Percentiles rank a stretch among this genome's conserved stretches.
Conservation (phyloP, 2,113 vertebrate species). For the Pseudorhombus dupliciocellatus region DNA sequence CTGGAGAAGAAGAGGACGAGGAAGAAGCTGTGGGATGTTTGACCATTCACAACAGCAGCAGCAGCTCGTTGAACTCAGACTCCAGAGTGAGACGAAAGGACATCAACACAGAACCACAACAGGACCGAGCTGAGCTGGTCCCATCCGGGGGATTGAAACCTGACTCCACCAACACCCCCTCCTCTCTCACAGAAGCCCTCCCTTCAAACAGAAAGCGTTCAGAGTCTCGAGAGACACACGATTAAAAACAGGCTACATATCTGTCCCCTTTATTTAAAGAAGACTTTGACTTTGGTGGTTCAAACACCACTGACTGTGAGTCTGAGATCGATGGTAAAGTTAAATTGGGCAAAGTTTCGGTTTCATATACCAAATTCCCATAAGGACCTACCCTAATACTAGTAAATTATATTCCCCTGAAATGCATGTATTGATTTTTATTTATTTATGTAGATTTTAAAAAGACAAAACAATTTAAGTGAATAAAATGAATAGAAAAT, state of each 20-base stretch:
- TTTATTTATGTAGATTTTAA: too few relatives aligned
- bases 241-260: neutral
- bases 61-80: slow-evolving; percentile 11
- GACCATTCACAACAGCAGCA: slow-evolving; percentile 11
- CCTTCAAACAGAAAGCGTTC: neutral
- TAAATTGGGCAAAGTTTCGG: too few relatives aligned
- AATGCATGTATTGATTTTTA: too few relatives aligned
- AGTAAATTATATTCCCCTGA: too few relatives aligned
- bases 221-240: neutral
- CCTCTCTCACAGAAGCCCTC: slow-evolving; percentile 1
- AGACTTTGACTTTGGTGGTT: too few relatives aligned
- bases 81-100: slow-evolving; percentile 1
- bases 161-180: slow-evolving; percentile 35
- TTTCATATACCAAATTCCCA: too few relatives aligned
- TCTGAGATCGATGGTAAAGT: too few relatives aligned
- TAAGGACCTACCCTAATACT: too few relatives aligned
- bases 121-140: slow-evolving; percentile 27
- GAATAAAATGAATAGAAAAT: too few relatives aligned
- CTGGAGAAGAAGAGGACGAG: slow-evolving; percentile 8
- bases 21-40: neutral
- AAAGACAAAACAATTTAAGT: too few relatives aligned
- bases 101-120: slow-evolving; percentile 38
- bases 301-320: too few relatives aligned
- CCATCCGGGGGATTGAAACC: slow-evolving; percentile 62
- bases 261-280: neutral